These are phyloP conservation scores for Ariopsis seemanni DNA, from an alignment of 2,113 vertebrate species.

Conservation along the genomic window DNA sequence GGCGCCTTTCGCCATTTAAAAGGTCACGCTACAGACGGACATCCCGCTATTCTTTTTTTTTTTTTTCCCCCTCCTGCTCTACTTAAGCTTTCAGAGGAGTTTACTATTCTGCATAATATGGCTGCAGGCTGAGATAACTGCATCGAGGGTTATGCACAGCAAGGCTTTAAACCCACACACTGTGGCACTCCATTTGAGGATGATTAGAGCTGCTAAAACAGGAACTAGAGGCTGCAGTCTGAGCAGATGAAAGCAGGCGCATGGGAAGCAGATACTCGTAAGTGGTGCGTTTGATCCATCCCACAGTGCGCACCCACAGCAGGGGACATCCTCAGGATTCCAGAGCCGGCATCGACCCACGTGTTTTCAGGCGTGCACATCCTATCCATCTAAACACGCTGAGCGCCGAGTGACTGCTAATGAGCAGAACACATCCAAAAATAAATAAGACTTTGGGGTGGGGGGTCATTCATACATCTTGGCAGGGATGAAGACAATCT, in stretches of 20 bases:
- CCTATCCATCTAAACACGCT: conserved; percentile 5
- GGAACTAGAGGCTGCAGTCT: conserved; percentile 40
- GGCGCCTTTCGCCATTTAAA: conserved; percentile 9
- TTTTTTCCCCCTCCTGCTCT: not conserved
- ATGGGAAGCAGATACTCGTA: conserved; percentile 33
- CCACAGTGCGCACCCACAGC: conserved; percentile 41
- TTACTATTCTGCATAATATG: conserved; percentile 25
- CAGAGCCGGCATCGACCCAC: conserved; percentile 15
- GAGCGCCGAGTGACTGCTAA: conserved; percentile 28
- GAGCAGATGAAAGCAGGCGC: conserved; percentile 47
- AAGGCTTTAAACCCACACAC: conserved; percentile 6
- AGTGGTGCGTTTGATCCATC: conserved; percentile 54
- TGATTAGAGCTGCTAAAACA: conserved; percentile 48
- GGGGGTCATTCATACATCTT: not conserved
- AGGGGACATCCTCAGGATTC: conserved; percentile 47
- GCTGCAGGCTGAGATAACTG: conserved; percentile 13
- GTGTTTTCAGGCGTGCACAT: conserved; percentile 24
- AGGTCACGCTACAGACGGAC: conserved; percentile 40
- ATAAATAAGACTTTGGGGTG: conserved; percentile 18
- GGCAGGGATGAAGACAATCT: not conserved
- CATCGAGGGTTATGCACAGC: conserved; percentile 9
- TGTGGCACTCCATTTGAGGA: conserved; percentile 40
- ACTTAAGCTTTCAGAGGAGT: conserved; percentile 21
- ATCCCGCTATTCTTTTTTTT: conserved; percentile 24
- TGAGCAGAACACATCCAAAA: conserved; percentile 31